These are phyloP conservation scores for Leptinotarsa undecemlineata DNA, from an alignment of 1,140 invertebrate genomes.

Conservation along the genomic window DNA sequence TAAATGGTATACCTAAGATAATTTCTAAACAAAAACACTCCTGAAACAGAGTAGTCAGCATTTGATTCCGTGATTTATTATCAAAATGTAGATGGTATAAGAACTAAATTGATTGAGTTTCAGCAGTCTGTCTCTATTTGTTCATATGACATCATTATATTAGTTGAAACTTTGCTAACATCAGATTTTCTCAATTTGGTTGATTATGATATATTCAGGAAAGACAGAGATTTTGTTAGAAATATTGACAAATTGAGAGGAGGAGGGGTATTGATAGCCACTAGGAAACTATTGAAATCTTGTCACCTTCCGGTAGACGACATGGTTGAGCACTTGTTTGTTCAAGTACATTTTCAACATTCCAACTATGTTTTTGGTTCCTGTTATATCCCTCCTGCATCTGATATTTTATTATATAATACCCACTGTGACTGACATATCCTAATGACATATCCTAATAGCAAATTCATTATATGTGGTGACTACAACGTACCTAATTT, in stretches of 20 bases:
- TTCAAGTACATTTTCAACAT: conserved; percentile 11
- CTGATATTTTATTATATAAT: conserved; percentile 12
- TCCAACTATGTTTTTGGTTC: conserved; percentile 9
- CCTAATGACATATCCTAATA: conserved; percentile 10
- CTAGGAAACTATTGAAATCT: conserved; percentile 13
- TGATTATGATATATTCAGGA: conserved; percentile 11
- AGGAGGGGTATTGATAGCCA: conserved; percentile 11
- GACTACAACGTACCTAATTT: conserved; percentile 4
- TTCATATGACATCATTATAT: conserved; percentile 15
- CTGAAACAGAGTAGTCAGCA: neutral
- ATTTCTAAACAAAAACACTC: conserved; percentile 6
- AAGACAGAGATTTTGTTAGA: conserved; percentile 8
- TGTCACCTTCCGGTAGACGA: neutral
- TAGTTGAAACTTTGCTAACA: neutral
- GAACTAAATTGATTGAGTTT: conserved; percentile 9
- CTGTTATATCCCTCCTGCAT: neutral
- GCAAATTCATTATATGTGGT: conserved; percentile 14
- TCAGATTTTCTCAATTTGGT: conserved; percentile 11
- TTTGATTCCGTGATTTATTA: conserved; percentile 10
- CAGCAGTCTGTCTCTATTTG: conserved; percentile 9
- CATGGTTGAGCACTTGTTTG: conserved; percentile 15
- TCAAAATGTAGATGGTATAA: conserved; percentile 8
- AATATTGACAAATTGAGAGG: conserved; percentile 11
- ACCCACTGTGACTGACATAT: neutral
- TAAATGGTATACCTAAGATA: conserved; percentile 1